These are phyloP conservation scores for Zaprionus ornatus DNA, from an alignment of 1,140 invertebrate genomes.

Conservation along the genomic window DNA sequence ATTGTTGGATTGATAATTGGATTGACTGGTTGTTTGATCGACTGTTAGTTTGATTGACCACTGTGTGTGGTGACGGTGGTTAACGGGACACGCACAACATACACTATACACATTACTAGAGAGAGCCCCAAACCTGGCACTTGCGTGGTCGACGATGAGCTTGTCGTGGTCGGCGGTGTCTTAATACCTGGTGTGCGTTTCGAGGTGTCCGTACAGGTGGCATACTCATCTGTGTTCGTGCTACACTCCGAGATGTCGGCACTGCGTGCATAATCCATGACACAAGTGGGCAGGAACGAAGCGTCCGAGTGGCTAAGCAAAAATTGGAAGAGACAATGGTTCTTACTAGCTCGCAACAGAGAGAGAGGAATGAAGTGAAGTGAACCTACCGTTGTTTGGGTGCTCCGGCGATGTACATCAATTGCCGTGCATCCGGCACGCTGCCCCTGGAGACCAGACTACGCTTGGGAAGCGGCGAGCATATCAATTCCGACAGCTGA, in stretches of 20 bases:
- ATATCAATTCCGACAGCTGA: conserved; percentile 33
- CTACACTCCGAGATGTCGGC: conserved; percentile 92
- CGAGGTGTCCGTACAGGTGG: conserved; percentile 90
- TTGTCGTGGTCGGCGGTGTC: conserved; percentile 82
- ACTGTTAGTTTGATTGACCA: conserved; percentile 15
- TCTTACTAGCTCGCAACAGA: background rate
- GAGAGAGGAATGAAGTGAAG: too few species aligned
- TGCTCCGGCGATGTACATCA: conserved; percentile 55
- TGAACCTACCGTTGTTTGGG: conserved; percentile 57
- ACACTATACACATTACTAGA: conserved; percentile 45
- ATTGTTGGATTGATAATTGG: background rate
- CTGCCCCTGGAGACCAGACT: conserved; percentile 55
- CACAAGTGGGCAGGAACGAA: conserved; percentile 52
- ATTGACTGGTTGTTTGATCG: background rate
- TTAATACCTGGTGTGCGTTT: conserved; percentile 87
- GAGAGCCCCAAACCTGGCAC: conserved; percentile 82
- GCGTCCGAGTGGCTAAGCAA: conserved; percentile 62
- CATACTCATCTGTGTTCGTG: conserved; percentile 94
- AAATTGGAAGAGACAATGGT: background rate
- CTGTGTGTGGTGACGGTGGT: background rate
- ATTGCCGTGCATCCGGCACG: conserved; percentile 61
- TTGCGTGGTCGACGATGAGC: conserved; percentile 83
- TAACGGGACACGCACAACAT: conserved; percentile 37
- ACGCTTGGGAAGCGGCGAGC: conserved; percentile 62
- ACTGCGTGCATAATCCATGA: conserved; percentile 85